phyloP scores from a whole-genome alignment of 1,140 invertebrate species.

The Sitodiplosis mosellana region DNA sequence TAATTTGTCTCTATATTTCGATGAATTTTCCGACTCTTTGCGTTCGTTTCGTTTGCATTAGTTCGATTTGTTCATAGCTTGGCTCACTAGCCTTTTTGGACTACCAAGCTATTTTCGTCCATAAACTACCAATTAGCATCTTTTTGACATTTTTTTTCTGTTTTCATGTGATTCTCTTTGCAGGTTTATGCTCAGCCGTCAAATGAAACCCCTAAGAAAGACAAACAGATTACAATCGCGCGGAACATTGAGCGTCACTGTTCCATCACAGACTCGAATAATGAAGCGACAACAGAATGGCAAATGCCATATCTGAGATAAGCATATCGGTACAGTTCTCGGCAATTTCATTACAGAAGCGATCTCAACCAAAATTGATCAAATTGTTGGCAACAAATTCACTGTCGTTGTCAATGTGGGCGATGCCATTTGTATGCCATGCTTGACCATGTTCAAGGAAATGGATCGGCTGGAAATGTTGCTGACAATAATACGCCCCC shows the following conservation, averaged over 20 bases:
- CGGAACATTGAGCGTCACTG: constrained; percentile 22
- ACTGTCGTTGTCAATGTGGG: constrained; percentile 21
- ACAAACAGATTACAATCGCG: constrained; percentile 24
- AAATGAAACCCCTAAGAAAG: constrained; percentile 17
- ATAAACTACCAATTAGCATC: no score
- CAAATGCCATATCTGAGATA: constrained; percentile 21
- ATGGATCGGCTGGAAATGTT: constrained; percentile 18
- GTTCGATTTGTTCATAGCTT: no score
- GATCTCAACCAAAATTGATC: constrained; percentile 23
- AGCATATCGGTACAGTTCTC: constrained; percentile 8
- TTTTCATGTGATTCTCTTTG: not conserved
- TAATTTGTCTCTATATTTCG: no score
- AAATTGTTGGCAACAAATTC: constrained; percentile 22
- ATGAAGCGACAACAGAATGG: constrained; percentile 12
- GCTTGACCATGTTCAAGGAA: constrained; percentile 23
- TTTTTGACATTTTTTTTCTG: no score
- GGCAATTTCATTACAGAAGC: constrained; percentile 13
- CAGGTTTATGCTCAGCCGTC: constrained; percentile 2
- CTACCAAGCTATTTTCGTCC: no score
- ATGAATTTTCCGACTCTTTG: no score
- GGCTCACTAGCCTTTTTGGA: no score
- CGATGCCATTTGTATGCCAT: constrained; percentile 23
- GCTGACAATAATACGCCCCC: constrained; percentile 8
- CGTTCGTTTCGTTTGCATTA: no score
- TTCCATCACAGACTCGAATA: constrained; percentile 20